Evolutionary conservation across 2,888 invertebrate species (phyloP), one percentile per base, ranked within the genome.

Genomic region (Drosophila paramelanica): DNA sequence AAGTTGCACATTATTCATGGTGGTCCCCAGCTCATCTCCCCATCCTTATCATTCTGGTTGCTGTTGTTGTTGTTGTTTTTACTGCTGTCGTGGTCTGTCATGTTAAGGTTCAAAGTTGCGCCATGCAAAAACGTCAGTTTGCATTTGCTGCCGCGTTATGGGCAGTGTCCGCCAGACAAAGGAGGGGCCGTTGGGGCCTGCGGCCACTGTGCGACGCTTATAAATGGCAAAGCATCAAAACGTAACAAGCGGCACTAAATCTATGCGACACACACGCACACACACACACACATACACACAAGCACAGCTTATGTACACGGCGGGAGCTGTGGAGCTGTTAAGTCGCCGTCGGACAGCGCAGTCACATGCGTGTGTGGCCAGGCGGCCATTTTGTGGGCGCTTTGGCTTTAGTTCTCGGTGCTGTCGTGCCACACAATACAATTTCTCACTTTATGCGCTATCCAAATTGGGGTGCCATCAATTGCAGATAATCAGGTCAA

Each of bases 231-330:
- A 50, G 77, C 88, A 89, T 85, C 85, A 89, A 79, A 89, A 85
- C 86, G 80, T 89, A 88, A 88, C 89, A 86, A 85, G 89, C 89
- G 88, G 80, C 89, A 86, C 89, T 86, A 89, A 86, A 88, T 86
- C 89, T 89, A 86, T 88, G 88, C 83, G 89, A 77, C 87, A 69
- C 73, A 71, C 81, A 61, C 42, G 31, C 65, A 61, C 64, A 36
- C 47, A 41, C 42, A 51, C 31, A 64, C 36, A 31, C 8, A 61
- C 64, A 36, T 45, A 41, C 42, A 51, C 31, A 64, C 36, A 31
- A 6, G 10, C 17, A 58, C 13, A 36, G 31, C 41, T 41, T 52
- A 27, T 52, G 41, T 31, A 60, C 64, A 66, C 50, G 62, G 51
- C 62, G 33, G 73, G 49, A 77, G 68, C 66, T 66, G 81, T 51